Conservation (phyloP, 2,797 vertebrate species). For the Microhierax caerulescens region DNA sequence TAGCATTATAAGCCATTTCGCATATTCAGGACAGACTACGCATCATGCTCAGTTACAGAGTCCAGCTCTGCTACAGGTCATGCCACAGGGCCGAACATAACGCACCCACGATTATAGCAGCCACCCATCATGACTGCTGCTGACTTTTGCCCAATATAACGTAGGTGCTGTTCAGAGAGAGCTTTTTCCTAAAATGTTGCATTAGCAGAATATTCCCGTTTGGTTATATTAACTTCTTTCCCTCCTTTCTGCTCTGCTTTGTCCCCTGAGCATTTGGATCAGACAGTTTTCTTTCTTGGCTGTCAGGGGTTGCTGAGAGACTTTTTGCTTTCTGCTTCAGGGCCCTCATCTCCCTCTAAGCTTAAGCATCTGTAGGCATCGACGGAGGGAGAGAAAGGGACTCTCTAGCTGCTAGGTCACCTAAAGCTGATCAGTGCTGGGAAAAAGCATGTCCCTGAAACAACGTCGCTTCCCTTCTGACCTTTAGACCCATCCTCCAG, state of each 20-base stretch:
- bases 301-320: neutral
- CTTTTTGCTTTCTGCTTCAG: neutral
- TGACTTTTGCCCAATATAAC: neutral
- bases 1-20: neutral
- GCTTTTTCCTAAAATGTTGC: neutral
- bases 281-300: neutral
- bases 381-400: fast-evolving
- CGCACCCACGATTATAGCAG: neutral
- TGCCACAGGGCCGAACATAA: neutral
- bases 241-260: neutral
- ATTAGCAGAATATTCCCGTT: neutral
- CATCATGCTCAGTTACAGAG: neutral
- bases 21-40: neutral
- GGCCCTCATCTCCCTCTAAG: neutral
- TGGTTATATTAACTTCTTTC: neutral
- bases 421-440: neutral
- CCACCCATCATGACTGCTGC: neutral
- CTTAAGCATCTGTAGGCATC: neutral
- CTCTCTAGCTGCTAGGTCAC: neutral
- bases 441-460: neutral
- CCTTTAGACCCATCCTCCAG: neutral
- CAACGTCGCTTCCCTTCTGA: neutral
- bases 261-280: neutral
- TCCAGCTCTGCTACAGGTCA: neutral
- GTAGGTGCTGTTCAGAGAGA: neutral